These are phyloP conservation scores for Eulemur rufifrons DNA, from an alignment of 2,113 vertebrate species.

Conservation along the genomic window DNA sequence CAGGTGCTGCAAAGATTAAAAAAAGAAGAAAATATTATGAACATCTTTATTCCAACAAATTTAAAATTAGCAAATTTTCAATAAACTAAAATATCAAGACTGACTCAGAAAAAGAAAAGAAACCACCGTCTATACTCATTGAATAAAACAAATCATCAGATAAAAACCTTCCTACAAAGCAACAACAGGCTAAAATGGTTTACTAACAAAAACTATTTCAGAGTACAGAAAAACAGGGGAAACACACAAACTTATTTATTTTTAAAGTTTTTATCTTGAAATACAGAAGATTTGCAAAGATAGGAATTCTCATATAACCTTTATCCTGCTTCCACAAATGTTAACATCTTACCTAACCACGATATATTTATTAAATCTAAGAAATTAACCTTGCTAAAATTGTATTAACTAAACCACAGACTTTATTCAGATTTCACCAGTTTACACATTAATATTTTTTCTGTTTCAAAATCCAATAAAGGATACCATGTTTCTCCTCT, in stretches of 20 bases:
- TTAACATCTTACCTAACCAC: neutral
- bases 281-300: neutral
- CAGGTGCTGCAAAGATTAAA: neutral
- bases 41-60: neutral
- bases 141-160: neutral
- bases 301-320: neutral
- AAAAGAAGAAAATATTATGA: neutral
- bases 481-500: neutral
- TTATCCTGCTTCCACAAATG: neutral
- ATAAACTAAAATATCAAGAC: slow-evolving; percentile 2
- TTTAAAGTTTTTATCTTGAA: neutral
- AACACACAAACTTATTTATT: neutral
- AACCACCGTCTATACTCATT: neutral
- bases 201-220: neutral
- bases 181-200: neutral
- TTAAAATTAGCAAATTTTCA: neutral
- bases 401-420: neutral
- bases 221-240: neutral
- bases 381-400: neutral
- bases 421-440: neutral
- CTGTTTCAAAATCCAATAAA: neutral
- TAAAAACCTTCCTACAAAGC: neutral
- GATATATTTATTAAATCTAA: neutral
- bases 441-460: neutral
- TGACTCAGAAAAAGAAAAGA: neutral